Evolutionary conservation across 2,113 vertebrate genomes (phyloP), one percentile per base, ranked within the genome.

Genomic region (Dunckerocampus dactyliophorus): DNA sequence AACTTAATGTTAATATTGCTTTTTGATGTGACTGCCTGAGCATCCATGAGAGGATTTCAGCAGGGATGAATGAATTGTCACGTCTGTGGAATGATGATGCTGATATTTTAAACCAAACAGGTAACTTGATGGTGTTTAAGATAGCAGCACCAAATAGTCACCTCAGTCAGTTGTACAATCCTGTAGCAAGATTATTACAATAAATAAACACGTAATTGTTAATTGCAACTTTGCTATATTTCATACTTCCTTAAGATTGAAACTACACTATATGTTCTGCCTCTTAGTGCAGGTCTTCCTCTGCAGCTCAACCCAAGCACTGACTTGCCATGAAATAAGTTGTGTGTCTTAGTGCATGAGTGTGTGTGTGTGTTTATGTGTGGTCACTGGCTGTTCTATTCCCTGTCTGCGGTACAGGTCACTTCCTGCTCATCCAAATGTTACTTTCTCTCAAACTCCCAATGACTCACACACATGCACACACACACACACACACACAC

Each of bases 391-490:
- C 72, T 77, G 50, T 77, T 63, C 61, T 3, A 15, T 60, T 75
- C 65, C 46, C 49, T 14, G 1, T 69, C 57, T 54, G 48, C 54
- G 17, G 69, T 69, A 78, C 76, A 79, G 77, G 81, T 81, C 77
- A 76, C 68, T 75, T 83, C 74, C 63, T 85, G 67, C 77, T 71
- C 12, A 70, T 51, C 78, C 46, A 81, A 85, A 87, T 83, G 73
- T 80, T 31, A 16, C 79, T 80, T 77, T 76, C 72, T 78, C 59
- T 84, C 62, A 71, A 2, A 28, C 59, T 63, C 74, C 58, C 58
- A 76, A 51, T 78, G 76, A 72, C 68, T 76, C 70, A 82, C 52
- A 42, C 47, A 72, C 46, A 62, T 50, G 48, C 46, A 66, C 28
- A 49, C 47, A 72, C 46, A 62, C 54, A 52, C 46, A 66, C 28